Evolutionary conservation across 2,113 vertebrate genomes (phyloP).

Genomic region (Tenebrosternarchus preto): DNA sequence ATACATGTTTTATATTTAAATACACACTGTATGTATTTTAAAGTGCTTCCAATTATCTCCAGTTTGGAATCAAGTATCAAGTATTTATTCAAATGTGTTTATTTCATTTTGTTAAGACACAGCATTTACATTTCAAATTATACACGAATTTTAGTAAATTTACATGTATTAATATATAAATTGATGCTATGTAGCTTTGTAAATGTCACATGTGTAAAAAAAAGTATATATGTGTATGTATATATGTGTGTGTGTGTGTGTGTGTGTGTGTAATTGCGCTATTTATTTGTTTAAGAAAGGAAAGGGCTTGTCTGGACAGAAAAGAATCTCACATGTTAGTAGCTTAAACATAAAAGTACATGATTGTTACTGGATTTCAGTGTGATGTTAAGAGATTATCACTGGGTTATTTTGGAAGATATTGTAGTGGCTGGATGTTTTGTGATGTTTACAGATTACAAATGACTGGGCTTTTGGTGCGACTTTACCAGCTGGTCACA

Average conservation of each 20-base stretch:
- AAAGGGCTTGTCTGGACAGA: slow-evolving; percentile 45
- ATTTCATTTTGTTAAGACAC: slow-evolving; percentile 15
- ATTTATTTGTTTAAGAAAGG: slow-evolving; percentile 34
- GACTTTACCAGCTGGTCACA: slow-evolving; percentile 12
- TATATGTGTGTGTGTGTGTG: slow-evolving; percentile 1
- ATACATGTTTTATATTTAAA: slow-evolving; percentile 10
- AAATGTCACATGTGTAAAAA: neutral
- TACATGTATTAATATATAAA: neutral
- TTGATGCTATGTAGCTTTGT: neutral
- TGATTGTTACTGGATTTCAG: neutral
- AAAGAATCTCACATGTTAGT: neutral
- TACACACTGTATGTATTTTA: neutral
- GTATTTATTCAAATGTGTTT: slow-evolving; percentile 19
- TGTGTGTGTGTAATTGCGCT: neutral
- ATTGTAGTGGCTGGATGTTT: neutral
- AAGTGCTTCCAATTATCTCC: slow-evolving; percentile 17
- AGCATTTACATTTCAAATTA: slow-evolving; percentile 15
- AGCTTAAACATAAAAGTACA: neutral
- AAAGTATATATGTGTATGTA: neutral
- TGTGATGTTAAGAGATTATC: neutral
- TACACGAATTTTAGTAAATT: slow-evolving; percentile 19
- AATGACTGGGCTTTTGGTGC: neutral
- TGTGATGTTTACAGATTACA: neutral
- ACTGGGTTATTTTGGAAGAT: neutral
- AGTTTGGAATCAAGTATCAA: slow-evolving; percentile 8